phyloP scores from a whole-genome alignment of 2,797 vertebrate genomes.

The Hoplostethus atlanticus region DNA sequence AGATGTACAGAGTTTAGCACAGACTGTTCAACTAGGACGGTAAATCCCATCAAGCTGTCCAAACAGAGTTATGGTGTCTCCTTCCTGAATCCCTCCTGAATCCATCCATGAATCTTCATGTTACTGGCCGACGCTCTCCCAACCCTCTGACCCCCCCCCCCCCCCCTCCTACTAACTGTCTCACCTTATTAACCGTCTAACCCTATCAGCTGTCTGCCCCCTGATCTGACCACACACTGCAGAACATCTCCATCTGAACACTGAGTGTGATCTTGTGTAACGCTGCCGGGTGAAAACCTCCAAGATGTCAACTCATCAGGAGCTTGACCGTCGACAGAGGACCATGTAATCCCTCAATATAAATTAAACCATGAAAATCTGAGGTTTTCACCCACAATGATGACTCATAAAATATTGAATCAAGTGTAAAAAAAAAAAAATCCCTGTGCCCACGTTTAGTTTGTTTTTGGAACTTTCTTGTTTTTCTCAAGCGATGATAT shows the following conservation, averaged over 20 bases:
- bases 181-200: no score
- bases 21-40: neutral
- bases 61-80: neutral
- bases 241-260: no score
- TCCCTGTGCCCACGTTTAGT: neutral
- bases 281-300: no score
- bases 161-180: neutral
- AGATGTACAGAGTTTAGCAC: slow-evolving; percentile 17
- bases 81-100: no score
- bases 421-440: neutral
- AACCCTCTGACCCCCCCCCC: neutral
- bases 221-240: neutral
- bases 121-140: neutral
- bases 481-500: neutral
- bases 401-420: neutral
- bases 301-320: no score
- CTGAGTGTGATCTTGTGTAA: no score
- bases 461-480: neutral
- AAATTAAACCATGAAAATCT: no score
- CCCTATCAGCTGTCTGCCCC: neutral
- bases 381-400: no score
- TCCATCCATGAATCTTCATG: no score
- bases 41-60: neutral
- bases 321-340: no score
- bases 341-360: no score